Evolutionary conservation across 2,888 invertebrate genomes (phyloP), one percentile per base, ranked within the genome.

Genomic region (Copidosoma aretas): DNA sequence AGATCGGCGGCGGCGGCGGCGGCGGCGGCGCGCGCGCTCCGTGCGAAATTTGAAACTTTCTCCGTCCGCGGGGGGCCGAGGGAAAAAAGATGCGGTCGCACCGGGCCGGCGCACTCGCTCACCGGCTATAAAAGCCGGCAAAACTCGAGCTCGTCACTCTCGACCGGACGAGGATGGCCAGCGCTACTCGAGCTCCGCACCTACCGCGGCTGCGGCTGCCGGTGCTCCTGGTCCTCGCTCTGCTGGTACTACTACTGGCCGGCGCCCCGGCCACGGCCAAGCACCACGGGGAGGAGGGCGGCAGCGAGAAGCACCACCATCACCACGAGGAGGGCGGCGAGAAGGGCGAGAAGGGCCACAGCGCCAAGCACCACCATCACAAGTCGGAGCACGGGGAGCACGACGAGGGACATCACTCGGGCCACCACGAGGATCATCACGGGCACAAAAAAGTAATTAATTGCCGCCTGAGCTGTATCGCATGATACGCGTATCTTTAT

Each of bases 291-390:
- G 85, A 86, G 64, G 91, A 90, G 21, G 91, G 90, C n/a, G 91
- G 92, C 0, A 87, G 89, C 75, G 88, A 89, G 68, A 89, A 91
- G 77, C 89, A 90, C 75, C 87, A 87, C 1, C 87, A 90, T 68
- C 90, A 91, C 77, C 89, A 91, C 79, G 87, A 89, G 69, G 88
- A 89, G 49, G 88, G 92, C 78, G 92, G 91, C 0, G 90, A 91
- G 72, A 92, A 93, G 78, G 91, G 90, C 0, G 91, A 92, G 70
- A 93, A 93, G 77, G 93, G 93, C 0, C 90, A 92, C 84, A 91
- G 91, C 78, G 88, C 89, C 25, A 88, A 90, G 75, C 91, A 92
- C 79, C 90, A 92, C 78, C 91, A 91, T 85, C 91, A 93, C 76
- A 86, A 88, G 63, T 71, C 69, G 0, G 86, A 87, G 15, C 87